Evolutionary conservation across 2,888 invertebrate genomes (phyloP), one percentile per base, ranked within the genome.

Genomic region (Mechanitis mazaeus): DNA sequence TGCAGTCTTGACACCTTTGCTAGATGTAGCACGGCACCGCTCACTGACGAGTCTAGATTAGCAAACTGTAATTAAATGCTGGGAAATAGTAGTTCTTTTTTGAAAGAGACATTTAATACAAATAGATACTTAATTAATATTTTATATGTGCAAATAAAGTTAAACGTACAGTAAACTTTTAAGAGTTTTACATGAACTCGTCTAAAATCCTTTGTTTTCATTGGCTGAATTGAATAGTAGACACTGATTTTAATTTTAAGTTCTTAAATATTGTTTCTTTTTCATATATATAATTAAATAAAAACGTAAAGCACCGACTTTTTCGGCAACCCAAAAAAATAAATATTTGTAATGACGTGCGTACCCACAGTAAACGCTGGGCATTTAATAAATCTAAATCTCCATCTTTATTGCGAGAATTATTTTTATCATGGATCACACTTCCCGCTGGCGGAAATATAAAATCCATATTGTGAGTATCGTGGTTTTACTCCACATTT

Each of bases 1-100:
- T 95, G 94, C 63, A 93, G 90, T 61, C 95, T 90, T 68, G 93
- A 94, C 68, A 95, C 94, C 76, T 92, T 91, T 60, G 92, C 92
- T 75, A 94, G 88, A 75, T 92, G 93, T 73, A 94, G 87, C 63
- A 92, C 85, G 11, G 93, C 87, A n/a, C 94, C 94, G 71, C 93
- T 93, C 63, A 93, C 91, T 69, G 92, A 92, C 58, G 87, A 80
- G 76, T 93, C 94, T 74, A 67, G 93, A 82, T 45, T 83, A 84
- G 67, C 65, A 67, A 70, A 68, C 9, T 65, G 64, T 64, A 59
- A 53, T 61, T 64, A 60, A 57, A 57, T 42, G 60, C 56, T 58
- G 38, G 50, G 57, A 54, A 57, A 55, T 58, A 58, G 45, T 45
- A 1, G 9, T 42, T 28, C 7, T 12, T 3, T 28, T 1, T 12